Evolutionary conservation across 2,113 vertebrate species (phyloP), one percentile per base, ranked within the genome.

Genomic region (Rhodinocichla rosea): DNA sequence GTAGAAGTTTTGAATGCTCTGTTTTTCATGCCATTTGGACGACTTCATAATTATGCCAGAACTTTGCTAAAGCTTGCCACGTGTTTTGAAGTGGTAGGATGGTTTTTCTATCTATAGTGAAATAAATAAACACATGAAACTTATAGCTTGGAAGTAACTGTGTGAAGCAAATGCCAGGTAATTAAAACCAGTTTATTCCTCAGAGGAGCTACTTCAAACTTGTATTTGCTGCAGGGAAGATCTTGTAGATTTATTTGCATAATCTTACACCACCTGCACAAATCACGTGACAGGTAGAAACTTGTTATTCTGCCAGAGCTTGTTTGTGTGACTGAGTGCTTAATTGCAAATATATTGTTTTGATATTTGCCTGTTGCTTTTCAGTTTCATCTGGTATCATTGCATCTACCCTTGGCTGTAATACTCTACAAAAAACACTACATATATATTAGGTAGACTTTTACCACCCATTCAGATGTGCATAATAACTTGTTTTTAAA

Each of bases 51-150:
- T 80, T 99, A 99, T n/a, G 97, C 98, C 39, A 98, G 98, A 77
- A 97, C 99, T 89, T 98, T 99, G 92, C 98, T 99, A 42, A 99
- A 99, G 94, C 98, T 99, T 93, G 98, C 98, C 78, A 98, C 98
- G 2, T 99, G 99, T 97, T 99, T 99, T 83, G 99, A 99, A 98
- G 98, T 99, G 98, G 99, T 99, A 97, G 98, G 98, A 22, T 94
- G 28, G 33, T 50, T 59, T 92, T 85, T 47, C 59, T 87, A 39
- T 53, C 63, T 90, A 0, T 85, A 59, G 30, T 35, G 60, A 37
- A 60, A 23, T 90, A 88, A 91, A 59, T 37, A 84, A 20, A 37
- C 33, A 30, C 22, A 1, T 50, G 15, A 93, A 94, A 63, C 73
- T 75, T 92, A 32, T 0, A 8, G 35, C 64, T 86, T 7, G 11